Conservation (phyloP, 2,113 vertebrate species). For the Origma solitaria region DNA sequence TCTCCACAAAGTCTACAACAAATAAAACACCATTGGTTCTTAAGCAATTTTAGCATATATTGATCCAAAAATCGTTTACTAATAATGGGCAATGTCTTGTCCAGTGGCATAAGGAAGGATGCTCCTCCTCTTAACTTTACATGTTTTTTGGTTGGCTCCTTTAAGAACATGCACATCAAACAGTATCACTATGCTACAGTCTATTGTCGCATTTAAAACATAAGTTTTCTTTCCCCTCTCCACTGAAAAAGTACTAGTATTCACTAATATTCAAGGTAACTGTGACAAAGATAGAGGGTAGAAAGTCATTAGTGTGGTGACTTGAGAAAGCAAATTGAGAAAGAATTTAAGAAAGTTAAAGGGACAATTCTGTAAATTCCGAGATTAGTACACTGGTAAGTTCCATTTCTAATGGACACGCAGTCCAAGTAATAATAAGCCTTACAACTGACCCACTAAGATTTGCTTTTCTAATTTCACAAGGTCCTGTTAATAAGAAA, state of each 20-base stretch:
- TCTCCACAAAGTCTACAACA: neutral
- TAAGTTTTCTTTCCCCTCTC: neutral
- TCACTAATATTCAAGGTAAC: neutral
- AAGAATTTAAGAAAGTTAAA: neutral
- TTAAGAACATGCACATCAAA: neutral
- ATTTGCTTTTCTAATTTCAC: neutral
- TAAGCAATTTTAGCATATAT: neutral
- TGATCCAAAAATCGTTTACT: neutral
- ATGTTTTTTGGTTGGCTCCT: neutral
- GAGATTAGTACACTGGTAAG: neutral
- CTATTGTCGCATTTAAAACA: neutral
- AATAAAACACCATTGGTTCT: neutral
- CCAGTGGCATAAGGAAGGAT: neutral
- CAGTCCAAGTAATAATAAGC: neutral
- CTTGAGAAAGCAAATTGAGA: neutral
- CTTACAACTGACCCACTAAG: neutral
- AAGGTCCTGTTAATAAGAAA: neutral
- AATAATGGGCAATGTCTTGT: neutral
- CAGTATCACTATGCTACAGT: neutral
- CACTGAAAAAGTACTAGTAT: neutral
- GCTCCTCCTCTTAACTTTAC: neutral
- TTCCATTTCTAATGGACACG: neutral
- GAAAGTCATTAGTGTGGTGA: neutral
- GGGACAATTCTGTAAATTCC: neutral
- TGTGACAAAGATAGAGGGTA: neutral